Base-by-base conservation (phyloP, 1,140 invertebrate species). In the Drosophila lowei region DNA sequence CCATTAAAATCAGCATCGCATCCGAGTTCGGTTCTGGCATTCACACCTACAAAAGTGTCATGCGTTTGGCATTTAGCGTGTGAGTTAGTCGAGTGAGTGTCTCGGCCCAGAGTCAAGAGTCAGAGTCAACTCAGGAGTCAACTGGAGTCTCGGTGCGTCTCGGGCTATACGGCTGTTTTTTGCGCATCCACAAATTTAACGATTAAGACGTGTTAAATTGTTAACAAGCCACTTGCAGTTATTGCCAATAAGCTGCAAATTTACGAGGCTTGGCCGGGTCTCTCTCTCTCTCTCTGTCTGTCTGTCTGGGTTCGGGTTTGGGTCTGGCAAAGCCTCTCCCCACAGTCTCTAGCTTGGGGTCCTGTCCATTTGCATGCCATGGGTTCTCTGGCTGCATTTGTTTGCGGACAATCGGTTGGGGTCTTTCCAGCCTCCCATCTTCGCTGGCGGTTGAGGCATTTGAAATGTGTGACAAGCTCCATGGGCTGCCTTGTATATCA, bases 121-220 rank as follows among this genome's bases (percentile, higher is more conserved):
- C 46, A 18, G 8, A 60, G 52, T 68, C 65, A 68, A 64, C 52
- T 42, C 53, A n/a, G 44, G 30, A 30, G 61, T 18, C 41, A n/a
- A n/a, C n/a, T 28, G 58, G 4, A 4, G 30, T 13, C 16, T 55
- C 28, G 16, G 9, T 34, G 28, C 56, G 47, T 72, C 13, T 41
- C 23, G n/a, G 59, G 9, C 16, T 49, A 18, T 18, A 18, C 18
- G 18, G 23, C 23, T 42, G 61, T 65, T 59, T 66, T 64, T 60
- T 79, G 49, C 56, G 62, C 62, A 71, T 66, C 70, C 76, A 90
- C 89, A 90, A 90, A 90, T 90, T 90, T 90, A 90, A 90, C 89
- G 89, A 90, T 90, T 90, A 90, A 90, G 89, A 90, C 81, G 89
- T 90, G 89, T 90, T 90, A 90, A 90, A 90, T 90, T 90, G 89